These are phyloP conservation scores for Apocrypta bakeri DNA, from an alignment of 1,140 invertebrate species.

Conservation along the genomic window DNA sequence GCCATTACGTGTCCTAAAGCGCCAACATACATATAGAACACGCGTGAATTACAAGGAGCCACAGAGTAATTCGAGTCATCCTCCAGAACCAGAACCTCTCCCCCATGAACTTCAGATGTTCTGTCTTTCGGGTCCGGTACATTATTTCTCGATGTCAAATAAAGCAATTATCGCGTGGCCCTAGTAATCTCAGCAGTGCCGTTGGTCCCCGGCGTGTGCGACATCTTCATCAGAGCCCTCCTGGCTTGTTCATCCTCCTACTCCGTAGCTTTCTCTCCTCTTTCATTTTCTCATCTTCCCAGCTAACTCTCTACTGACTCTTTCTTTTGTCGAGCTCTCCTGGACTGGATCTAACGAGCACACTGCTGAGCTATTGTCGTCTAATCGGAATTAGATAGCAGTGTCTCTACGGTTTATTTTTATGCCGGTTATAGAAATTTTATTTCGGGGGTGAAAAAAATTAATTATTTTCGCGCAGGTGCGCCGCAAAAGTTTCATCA, in stretches of 20 bases:
- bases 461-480: not conserved
- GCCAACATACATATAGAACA: not conserved
- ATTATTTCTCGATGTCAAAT: constrained; percentile 76
- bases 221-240: constrained; percentile 72
- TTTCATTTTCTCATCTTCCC: constrained; percentile 52
- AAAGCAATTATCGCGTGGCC: constrained; percentile 75
- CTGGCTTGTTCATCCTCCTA: constrained; percentile 16
- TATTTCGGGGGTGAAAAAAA: not conserved
- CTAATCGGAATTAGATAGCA: constrained; percentile 45
- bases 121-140: constrained; percentile 58
- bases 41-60: constrained; percentile 51
- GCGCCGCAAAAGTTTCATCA: not conserved
- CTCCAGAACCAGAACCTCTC: not conserved
- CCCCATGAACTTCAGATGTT: no score
- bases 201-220: constrained; percentile 71
- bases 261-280: not conserved
- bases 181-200: constrained; percentile 68
- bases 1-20: constrained; percentile 47
- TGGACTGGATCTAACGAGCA: constrained; percentile 5
- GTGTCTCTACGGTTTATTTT: not conserved
- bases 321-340: constrained; percentile 1
- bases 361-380: constrained; percentile 33
- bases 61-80: constrained; percentile 43
- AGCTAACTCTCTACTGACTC: not conserved
- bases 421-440: not conserved